These are phyloP conservation scores for Bradypus variegatus DNA, from an alignment of 2,797 vertebrate species.

Conservation along the genomic window DNA sequence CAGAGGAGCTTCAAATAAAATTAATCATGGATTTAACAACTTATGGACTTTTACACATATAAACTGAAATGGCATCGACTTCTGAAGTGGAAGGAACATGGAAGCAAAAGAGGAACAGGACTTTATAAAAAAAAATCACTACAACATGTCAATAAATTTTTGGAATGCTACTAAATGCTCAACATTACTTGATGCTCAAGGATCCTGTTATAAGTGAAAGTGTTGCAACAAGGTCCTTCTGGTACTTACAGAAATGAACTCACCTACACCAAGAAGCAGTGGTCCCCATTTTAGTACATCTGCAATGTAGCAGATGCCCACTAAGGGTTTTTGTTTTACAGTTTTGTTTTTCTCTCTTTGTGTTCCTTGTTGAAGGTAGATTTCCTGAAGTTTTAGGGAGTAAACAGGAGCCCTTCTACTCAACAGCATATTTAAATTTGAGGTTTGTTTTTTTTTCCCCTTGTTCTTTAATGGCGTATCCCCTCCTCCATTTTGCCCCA, in stretches of 20 bases:
- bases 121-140: conserved; percentile 20
- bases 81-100: not conserved
- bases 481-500: not conserved
- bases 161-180: not conserved
- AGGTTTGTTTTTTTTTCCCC: not conserved
- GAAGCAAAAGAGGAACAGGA: not conserved
- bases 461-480: not conserved
- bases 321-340: not conserved
- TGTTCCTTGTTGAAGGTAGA: not conserved
- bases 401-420: not conserved
- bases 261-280: not conserved
- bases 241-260: not conserved
- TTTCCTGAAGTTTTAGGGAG: not conserved
- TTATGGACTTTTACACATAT: not conserved
- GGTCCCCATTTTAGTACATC: not conserved
- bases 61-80: not conserved
- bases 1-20: not conserved
- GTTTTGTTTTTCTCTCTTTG: not conserved
- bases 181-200: not conserved
- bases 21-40: not conserved
- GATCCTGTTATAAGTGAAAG: not conserved
- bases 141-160: not conserved
- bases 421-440: not conserved
- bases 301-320: not conserved
- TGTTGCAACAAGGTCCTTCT: not conserved